Base-by-base conservation (phyloP, 2,797 vertebrate species). In the Cheirogaleus major region DNA sequence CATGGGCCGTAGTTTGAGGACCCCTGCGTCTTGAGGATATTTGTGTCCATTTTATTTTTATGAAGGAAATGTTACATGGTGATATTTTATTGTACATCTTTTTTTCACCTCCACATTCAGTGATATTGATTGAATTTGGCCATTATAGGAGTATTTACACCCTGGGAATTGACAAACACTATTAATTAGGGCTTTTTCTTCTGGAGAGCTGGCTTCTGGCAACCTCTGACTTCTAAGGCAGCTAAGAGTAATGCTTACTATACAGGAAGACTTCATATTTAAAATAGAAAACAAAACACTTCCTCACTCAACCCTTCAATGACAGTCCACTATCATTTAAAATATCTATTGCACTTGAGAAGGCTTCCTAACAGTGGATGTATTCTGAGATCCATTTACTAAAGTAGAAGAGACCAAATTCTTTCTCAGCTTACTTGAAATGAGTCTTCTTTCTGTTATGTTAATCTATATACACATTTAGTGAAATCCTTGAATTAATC, bases 361-460 rank as follows among this genome's bases (percentile, higher is more conserved):
- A 38, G 9, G 2, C 10, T 52, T 93, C 57, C 55, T 81, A 86
- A 89, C 93, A 63, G 7, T 55, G 22, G 0, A 23, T 76, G 17
- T 48, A 30, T 79, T 81, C 41, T 90, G 13, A 84, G 55, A 81
- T 41, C 3, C 4, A 93, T 81, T 93, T 81, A 59, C 9, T 61
- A 35, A 75, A 91, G 38, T 70, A 27, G 5, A 73, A 82, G n/a
- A 80, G 5, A 38, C 9, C 43, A 73, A 83, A 55, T 63, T 7
- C n/a, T 76, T 79, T 79, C 32, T 93, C 4, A 81, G 35, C 30
- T 73, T 57, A 73, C 76, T 87, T 83, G n/a, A 85, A 96, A 79
- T 61, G 30, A 63, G 57, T 50, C 52, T 13, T 0, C 48, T 75
- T 81, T 38, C 38, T 85, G 17, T 50, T 57, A 0, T 88, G 27